Evolutionary conservation across 2,888 invertebrate species (phyloP).

Genomic region (Nysson spinosus): DNA sequence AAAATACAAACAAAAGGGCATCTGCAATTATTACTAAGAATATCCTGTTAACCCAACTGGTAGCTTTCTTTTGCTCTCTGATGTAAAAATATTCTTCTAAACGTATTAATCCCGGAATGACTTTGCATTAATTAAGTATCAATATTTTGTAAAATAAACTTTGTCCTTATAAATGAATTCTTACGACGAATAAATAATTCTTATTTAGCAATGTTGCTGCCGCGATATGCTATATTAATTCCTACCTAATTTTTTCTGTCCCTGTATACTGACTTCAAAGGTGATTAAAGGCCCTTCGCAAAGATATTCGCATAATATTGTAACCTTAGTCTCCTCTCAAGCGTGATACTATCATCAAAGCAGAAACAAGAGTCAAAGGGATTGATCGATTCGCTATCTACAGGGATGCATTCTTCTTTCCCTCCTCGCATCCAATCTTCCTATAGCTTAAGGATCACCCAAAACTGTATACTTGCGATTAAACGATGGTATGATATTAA

Average conservation of each 20-base stretch:
- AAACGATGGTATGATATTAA: no score
- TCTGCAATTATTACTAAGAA: no score
- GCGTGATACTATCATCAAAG: constrained; percentile 13
- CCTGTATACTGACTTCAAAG: no score
- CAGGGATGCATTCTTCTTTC: constrained; percentile 39
- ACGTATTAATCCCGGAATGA: not conserved
- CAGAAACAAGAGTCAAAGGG: constrained; percentile 12
- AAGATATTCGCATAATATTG: constrained; percentile 17
- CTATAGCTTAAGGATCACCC: not conserved
- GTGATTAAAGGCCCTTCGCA: not conserved
- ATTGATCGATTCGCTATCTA: constrained; percentile 31
- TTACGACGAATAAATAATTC: no score
- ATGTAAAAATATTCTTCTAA: not conserved
- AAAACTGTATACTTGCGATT: not conserved
- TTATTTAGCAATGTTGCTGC: no score
- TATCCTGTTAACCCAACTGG: no score
- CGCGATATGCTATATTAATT: no score
- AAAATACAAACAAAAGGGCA: no score
- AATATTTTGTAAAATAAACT: no score
- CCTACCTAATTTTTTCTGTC: no score
- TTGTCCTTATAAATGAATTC: no score
- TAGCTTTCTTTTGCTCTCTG: no score
- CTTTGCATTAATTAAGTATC: not conserved
- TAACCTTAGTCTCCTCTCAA: constrained; percentile 13
- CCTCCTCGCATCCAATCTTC: constrained; percentile 26